Evolutionary conservation across 2,113 vertebrate genomes (phyloP), one percentile per base, ranked within the genome.

Genomic region (Perognathus longimembris): DNA sequence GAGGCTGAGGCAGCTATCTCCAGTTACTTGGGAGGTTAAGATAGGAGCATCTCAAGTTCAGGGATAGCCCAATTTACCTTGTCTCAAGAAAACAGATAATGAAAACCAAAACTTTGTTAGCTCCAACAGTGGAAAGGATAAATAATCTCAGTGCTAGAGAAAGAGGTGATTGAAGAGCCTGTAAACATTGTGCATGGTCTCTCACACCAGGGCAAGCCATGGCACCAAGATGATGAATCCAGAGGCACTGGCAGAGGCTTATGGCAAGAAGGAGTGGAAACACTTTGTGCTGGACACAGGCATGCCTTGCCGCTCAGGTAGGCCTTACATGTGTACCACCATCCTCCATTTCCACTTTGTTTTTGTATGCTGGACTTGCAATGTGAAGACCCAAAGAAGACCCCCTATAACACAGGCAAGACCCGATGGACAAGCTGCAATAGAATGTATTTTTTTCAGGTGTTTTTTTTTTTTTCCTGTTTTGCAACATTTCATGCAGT

Each of bases 241-340:
- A 0, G 98, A 99, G 92, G 98, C 98, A 9, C 95, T 99, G 95
- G 95, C 98, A 64, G 98, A 98, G 92, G 97, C 97, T 2, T 99
- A 99, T 57, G 98, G 99, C 95, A 98, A 98, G 57, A 98, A 97
- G 93, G 98, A 99, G 45, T 99, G 99, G 99, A 99, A 98, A 71
- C 98, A 99, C 97, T 99, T 99, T 94, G 97, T 98, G 95, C 98
- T 98, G 42, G 98, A 99, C 96, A 97, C 97, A 61, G 98, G 98
- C 73, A 98, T 98, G 93, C 98, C 98, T 95, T 99, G 98, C 79
- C 98, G 98, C 95, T 99, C 99, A 98, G 98, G 99, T 99, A 98
- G 9, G 92, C 7, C 40, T 40, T 17, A 0, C 30, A 36, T 1
- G 7, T 36, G 0, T n/a, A 14, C 12, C 10, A 0, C 61, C 9